A percentile compares a stretch with the other conserved stretches of the same genome.
These are phyloP conservation scores for Myocastor coypus DNA, from an alignment of 2,113 vertebrate genomes.

Conservation along the genomic window DNA sequence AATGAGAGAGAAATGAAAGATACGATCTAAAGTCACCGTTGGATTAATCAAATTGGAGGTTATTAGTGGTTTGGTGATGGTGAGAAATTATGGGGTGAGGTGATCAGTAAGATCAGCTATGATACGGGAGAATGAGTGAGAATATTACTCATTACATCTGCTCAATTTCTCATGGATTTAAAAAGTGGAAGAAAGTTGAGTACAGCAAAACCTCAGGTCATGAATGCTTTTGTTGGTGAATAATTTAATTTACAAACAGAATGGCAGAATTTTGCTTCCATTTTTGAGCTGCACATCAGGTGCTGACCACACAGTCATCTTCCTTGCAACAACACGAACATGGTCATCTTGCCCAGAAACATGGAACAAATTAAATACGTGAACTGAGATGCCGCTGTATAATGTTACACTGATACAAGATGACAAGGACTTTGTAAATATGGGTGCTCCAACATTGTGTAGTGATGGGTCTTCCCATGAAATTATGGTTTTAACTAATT, in stretches of 20 bases:
- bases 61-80: neutral
- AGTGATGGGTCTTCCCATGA: too few relatives aligned
- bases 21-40: neutral
- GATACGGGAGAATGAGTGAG: neutral
- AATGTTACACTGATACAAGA: neutral
- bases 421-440: neutral
- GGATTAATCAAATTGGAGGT: neutral
- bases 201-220: neutral
- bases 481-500: neutral
- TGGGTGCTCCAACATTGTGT: too few relatives aligned
- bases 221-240: neutral
- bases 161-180: neutral
- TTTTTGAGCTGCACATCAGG: neutral
- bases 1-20: neutral
- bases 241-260: neutral
- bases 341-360: neutral
- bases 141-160: neutral
- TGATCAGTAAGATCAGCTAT: neutral
- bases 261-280: neutral
- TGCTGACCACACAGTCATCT: neutral
- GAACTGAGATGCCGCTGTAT: neutral
- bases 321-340: neutral
- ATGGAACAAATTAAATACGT: neutral
- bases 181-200: neutral
- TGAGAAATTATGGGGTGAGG: neutral